Evolutionary conservation across 2,888 invertebrate genomes (phyloP), one percentile per base, ranked within the genome.

Genomic region (Philopedon plagiatum): DNA sequence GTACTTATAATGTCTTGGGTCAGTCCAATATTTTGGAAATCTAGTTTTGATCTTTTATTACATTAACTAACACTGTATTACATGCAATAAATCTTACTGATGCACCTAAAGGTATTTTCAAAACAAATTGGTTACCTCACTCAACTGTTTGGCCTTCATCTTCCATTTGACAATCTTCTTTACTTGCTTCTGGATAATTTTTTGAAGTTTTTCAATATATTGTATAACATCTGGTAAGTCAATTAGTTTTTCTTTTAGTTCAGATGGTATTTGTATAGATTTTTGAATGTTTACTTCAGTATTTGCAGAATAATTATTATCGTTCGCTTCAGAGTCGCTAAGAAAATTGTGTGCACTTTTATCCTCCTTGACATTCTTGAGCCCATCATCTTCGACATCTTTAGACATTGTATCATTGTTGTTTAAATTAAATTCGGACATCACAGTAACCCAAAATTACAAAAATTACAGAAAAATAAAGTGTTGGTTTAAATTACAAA

Each of bases 141-240:
- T 26, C 11, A 57, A 5, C 29, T 65, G 41, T 49, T 76, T 76
- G 19, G 91, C 78, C 80, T 88, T 89, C n/a, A 86, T 84, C 81
- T 89, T 89, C 61, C 92, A 85, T 78, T 89, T 89, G 63, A 85
- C 86, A 54, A 94, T 83, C 76, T 90, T 87, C 68, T 85, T 86
- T 32, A 88, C 88, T 79, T 91, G 91, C 78, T 86, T 87, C 63
- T 85, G 86, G 44, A 92, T 87, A 71, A 86, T 86, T 32, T 86
- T 86, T 70, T 89, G 87, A 81, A 92, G 86, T 79, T 87, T 88
- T 44, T 88, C 80, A 76, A 92, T 88, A 66, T 90, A 88, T 75
- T 86, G 86, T 34, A 89, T 76, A 13, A 91, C 86, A 77, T 90
- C 88, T 8, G 92, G 92, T 72, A 89, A 87, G 75, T 89, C 87